Evolutionary conservation across 1,140 invertebrate species (phyloP).

Genomic region (Macrobrachium nipponense): DNA sequence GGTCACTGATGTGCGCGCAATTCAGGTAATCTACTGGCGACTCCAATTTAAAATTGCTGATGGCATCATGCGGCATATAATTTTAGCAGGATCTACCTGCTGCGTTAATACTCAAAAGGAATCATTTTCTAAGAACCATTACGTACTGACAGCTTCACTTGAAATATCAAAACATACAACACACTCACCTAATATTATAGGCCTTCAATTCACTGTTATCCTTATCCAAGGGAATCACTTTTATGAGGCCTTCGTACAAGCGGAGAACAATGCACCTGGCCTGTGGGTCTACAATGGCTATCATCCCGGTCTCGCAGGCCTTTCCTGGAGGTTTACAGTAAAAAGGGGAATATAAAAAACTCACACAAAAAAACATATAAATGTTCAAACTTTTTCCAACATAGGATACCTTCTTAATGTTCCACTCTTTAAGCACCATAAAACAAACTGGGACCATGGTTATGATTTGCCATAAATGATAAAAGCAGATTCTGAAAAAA

Average conservation of each 20-base stretch:
- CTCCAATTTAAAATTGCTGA: too few species aligned
- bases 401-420: too few species aligned
- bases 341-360: neutral
- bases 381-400: neutral
- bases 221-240: slow-evolving; percentile 93
- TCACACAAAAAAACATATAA: neutral
- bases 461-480: too few species aligned
- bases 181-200: slow-evolving; percentile 84
- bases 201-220: slow-evolving; percentile 94
- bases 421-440: too few species aligned
- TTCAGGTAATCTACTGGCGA: too few species aligned
- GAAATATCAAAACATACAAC: neutral
- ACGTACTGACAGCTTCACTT: neutral
- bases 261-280: slow-evolving; percentile 93
- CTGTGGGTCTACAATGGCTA: slow-evolving; percentile 94
- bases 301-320: slow-evolving; percentile 92
- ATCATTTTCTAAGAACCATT: too few species aligned
- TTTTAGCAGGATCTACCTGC: too few species aligned
- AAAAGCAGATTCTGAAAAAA: too few species aligned
- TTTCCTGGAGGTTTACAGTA: slow-evolving; percentile 71
- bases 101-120: too few species aligned
- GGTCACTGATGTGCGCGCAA: too few species aligned
- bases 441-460: too few species aligned
- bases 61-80: too few species aligned
- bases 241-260: slow-evolving; percentile 96